Evolutionary conservation across 2,113 vertebrate species (phyloP).

Genomic region (Muscicapa adusta): DNA sequence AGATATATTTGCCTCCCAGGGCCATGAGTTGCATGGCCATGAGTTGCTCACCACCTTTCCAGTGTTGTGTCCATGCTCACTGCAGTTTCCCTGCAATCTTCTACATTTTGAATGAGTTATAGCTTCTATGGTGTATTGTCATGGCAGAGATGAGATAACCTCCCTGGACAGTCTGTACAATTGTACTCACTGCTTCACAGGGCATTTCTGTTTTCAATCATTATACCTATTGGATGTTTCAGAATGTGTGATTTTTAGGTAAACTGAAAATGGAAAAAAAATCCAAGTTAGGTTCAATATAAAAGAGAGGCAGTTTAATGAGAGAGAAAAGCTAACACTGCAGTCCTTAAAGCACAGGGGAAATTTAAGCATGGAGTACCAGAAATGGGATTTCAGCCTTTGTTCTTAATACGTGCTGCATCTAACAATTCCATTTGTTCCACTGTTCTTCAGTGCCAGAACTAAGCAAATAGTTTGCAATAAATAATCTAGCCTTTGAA

Average conservation of each 20-base stretch:
- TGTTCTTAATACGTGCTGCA: slow-evolving; percentile 10
- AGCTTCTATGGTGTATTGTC: background rate
- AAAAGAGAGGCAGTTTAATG: slow-evolving; percentile 3
- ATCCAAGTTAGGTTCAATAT: background rate
- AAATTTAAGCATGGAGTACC: slow-evolving; percentile 40
- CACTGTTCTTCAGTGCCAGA: slow-evolving; percentile 9
- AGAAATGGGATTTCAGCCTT: slow-evolving; percentile 17
- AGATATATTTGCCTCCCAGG: slow-evolving; percentile 36
- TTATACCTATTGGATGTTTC: background rate
- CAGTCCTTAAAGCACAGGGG: slow-evolving; percentile 47
- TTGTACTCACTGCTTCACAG: background rate
- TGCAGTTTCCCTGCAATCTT: background rate
- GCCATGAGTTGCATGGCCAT: background rate
- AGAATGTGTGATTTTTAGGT: background rate
- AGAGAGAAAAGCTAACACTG: background rate
- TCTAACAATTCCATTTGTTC: slow-evolving; percentile 58
- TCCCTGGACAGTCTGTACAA: background rate
- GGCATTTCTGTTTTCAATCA: background rate
- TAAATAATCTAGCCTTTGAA: slow-evolving; percentile 56
- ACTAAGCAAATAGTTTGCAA: slow-evolving; percentile 41
- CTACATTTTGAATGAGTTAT: background rate
- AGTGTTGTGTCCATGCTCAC: fast-evolving
- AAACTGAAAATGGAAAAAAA: background rate
- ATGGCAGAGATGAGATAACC: fast-evolving
- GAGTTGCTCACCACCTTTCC: background rate